Evolutionary conservation across 2,888 invertebrate species (phyloP), one percentile per base, ranked within the genome.

Genomic region (Hofmannophila pseudospretella): DNA sequence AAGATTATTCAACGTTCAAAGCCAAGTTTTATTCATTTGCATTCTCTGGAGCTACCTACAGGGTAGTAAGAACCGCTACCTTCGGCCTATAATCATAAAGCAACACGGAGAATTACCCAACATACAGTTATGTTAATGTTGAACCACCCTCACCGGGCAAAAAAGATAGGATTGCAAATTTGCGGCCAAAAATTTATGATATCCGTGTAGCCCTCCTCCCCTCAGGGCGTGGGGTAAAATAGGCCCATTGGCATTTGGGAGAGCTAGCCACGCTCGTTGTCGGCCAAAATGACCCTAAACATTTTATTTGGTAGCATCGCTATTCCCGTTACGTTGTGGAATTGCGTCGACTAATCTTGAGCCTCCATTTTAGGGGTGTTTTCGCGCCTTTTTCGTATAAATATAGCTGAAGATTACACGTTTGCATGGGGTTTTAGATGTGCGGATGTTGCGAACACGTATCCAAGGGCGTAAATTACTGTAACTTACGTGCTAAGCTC

Each of bases 131-230:
- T 85, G 84, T 80, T 84, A 84, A 85, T 80, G 75, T 63, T 39
- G 52, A 58, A 56, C 67, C 75, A 70, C 79, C 81, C 79, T 76
- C 69, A 73, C 72, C 68, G 72, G 72, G 68, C 71, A 66, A 59
- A 73, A 71, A 74, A 84, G 80, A 85, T 80, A 82, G 76, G 80
- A 85, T 87, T 87, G 84, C 87, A 85, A 87, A 86, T 88, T 86
- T 82, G 81, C 74, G 76, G 79, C 76, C 70, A 77, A 77, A 79
- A 86, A 84, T 87, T 87, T 86, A 88, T 78, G 85, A 78, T 59
- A 56, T 54, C 58, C 55, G 42, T 52, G 59, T 72, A 65, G 62
- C 73, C 68, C 64, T 78, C 64, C 68, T 70, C 73, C 77, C 78
- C 72, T 68, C 60, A 67, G 70, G 65, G 67, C 45, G 59, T 60